phyloP scores from a whole-genome alignment of 2,113 vertebrate species.

The Tauraco erythrolophus region DNA sequence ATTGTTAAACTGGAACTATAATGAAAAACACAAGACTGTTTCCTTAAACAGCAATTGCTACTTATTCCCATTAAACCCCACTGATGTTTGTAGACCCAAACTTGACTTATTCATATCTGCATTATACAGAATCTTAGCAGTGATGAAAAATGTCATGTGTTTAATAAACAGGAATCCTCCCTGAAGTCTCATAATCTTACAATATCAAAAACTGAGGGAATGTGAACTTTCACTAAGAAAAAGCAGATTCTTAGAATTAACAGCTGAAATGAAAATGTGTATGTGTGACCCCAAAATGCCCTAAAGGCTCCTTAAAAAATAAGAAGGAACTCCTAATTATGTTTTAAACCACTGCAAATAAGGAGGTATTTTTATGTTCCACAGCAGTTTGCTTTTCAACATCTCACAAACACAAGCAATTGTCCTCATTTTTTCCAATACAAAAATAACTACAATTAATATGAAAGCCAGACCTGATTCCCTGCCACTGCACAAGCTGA shows the following conservation, averaged over 20 bases:
- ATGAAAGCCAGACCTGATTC: background rate
- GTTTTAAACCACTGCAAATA: background rate
- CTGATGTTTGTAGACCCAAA: background rate
- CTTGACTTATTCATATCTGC: background rate
- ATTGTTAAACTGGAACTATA: background rate
- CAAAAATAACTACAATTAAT: background rate
- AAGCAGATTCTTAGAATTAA: background rate
- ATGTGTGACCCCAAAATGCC: background rate
- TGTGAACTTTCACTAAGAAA: background rate
- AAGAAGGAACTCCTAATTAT: background rate
- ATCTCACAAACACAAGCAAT: background rate
- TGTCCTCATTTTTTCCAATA: background rate
- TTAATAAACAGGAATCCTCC: background rate
- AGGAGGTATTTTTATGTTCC: background rate
- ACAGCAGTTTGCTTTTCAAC: background rate
- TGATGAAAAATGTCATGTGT: background rate
- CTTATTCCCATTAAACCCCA: background rate
- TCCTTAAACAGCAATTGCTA: background rate
- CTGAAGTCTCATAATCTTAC: background rate
- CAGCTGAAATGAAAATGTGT: background rate
- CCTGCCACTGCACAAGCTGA: background rate
- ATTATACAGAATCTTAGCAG: background rate
- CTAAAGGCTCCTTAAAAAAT: background rate
- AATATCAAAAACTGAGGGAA: background rate
- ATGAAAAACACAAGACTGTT: background rate